phyloP scores from a whole-genome alignment of 35 echinoderm and acorn worm species.

The Hemicentrotus pulcherrimus region DNA sequence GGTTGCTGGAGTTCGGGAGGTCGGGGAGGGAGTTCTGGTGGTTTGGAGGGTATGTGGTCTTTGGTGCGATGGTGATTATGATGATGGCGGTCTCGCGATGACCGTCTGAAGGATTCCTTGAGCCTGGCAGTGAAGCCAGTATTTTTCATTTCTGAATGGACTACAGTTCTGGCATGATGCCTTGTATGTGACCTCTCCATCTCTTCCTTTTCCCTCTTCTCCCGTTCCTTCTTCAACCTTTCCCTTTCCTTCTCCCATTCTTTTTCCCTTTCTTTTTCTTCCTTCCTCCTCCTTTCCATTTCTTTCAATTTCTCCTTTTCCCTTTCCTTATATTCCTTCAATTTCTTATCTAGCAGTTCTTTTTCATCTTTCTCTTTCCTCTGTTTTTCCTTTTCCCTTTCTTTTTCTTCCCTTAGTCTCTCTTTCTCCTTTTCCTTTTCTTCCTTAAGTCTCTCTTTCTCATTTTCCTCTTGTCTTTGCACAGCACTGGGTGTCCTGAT shows the following conservation, averaged over 20 bases:
- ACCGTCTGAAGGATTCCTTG: conserved; percentile 74
- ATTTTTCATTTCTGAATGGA: conserved; percentile 89
- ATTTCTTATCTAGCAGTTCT: conserved; percentile 2
- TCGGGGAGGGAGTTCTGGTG: neutral
- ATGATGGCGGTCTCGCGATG: conserved; percentile 49
- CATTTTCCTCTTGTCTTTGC: conserved; percentile 46
- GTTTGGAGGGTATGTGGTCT: conserved; percentile 45
- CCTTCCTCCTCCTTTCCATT: neutral
- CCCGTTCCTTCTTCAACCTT: neutral
- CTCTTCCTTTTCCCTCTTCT: conserved; percentile 29
- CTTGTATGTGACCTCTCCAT: conserved; percentile 3
- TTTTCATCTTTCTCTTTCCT: conserved; percentile 23
- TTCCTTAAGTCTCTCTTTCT: conserved; percentile 22
- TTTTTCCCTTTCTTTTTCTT: conserved; percentile 31
- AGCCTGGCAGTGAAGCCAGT: conserved; percentile 80
- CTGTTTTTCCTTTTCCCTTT: conserved; percentile 33
- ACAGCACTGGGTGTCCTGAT: conserved; percentile 79
- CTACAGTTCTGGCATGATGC: conserved; percentile 56
- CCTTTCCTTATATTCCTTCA: conserved; percentile 26
- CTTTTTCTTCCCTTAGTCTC: conserved; percentile 26
- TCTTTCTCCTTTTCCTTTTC: conserved; percentile 28
- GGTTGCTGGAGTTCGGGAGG: neutral
- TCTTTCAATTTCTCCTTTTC: conserved; percentile 28
- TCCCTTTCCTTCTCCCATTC: conserved; percentile 7
- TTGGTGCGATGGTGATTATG: conserved; percentile 35